A percentile compares a stretch with the other conserved stretches of the same genome.
These are phyloP conservation scores for Leontocebus nigricollis DNA, from an alignment of 2,797 vertebrate species.

Conservation along the genomic window DNA sequence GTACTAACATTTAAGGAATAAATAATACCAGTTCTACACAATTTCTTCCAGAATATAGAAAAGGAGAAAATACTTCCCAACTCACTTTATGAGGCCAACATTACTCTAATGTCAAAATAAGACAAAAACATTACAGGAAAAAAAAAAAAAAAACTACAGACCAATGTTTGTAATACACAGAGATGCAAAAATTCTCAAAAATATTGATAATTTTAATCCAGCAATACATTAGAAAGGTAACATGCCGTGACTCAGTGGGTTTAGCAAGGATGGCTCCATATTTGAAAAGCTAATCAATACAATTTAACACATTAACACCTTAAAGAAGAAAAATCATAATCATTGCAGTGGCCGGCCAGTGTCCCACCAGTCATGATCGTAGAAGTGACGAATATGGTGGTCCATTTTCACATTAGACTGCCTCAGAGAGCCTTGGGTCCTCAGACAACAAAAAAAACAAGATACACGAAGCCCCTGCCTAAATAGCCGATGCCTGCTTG, in stretches of 20 bases:
- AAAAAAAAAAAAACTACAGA: background rate
- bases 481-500: no score
- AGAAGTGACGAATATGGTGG: background rate
- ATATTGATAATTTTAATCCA: background rate
- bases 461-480: no score
- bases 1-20: background rate
- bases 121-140: background rate
- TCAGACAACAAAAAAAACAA: background rate
- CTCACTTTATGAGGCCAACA: no score
- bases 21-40: background rate
- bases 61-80: background rate
- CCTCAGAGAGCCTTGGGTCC: background rate
- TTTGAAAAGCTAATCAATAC: background rate
- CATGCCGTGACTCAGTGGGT: accelerated
- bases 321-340: background rate
- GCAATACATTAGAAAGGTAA: background rate
- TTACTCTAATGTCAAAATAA: background rate
- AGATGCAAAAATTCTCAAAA: background rate
- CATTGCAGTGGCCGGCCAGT: background rate
- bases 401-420: no score
- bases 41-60: background rate
- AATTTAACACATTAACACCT: background rate
- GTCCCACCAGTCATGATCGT: accelerated
- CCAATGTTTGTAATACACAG: no score
- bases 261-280: background rate